phyloP scores from a whole-genome alignment of 1,140 invertebrate species.

The Pseudomyrmex pallidus region DNA sequence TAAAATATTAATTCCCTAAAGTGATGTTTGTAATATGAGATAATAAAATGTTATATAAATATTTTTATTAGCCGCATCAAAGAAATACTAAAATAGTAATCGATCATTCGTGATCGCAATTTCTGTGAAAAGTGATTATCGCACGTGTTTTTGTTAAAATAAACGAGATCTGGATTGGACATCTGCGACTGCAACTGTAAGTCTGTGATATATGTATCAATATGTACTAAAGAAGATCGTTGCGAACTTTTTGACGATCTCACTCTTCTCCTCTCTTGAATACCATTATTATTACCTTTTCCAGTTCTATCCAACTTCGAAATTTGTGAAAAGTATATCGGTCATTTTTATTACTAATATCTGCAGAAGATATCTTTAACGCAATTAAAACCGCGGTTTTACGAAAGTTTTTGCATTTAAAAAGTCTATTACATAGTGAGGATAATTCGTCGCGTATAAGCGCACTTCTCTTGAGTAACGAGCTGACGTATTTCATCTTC shows the following conservation, averaged over 20 bases:
- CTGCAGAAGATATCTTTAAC: conserved; percentile 27
- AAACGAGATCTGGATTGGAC: conserved; percentile 35
- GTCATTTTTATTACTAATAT: conserved; percentile 5
- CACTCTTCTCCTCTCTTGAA: background rate
- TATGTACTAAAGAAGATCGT: conserved; percentile 6
- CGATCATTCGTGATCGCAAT: conserved; percentile 12
- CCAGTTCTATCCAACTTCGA: background rate
- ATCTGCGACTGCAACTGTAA: conserved; percentile 18
- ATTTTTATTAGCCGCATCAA: background rate
- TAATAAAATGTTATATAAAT: background rate
- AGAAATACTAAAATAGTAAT: conserved; percentile 20
- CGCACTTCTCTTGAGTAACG: background rate
- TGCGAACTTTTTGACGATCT: conserved; percentile 22
- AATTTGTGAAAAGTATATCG: background rate
- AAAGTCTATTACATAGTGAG: background rate
- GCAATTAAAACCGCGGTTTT: background rate
- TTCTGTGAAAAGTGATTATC: conserved; percentile 46
- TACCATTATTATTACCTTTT: background rate
- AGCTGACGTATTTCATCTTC: background rate
- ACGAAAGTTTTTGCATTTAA: conserved; percentile 24
- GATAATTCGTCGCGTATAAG: conserved; percentile 22
- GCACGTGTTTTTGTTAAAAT: conserved; percentile 31
- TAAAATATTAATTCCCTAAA: background rate
- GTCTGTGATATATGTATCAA: conserved; percentile 10
- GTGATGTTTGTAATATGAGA: background rate